Evolutionary conservation across 2,888 invertebrate genomes (phyloP).

Genomic region (Andrena hattorfiana): DNA sequence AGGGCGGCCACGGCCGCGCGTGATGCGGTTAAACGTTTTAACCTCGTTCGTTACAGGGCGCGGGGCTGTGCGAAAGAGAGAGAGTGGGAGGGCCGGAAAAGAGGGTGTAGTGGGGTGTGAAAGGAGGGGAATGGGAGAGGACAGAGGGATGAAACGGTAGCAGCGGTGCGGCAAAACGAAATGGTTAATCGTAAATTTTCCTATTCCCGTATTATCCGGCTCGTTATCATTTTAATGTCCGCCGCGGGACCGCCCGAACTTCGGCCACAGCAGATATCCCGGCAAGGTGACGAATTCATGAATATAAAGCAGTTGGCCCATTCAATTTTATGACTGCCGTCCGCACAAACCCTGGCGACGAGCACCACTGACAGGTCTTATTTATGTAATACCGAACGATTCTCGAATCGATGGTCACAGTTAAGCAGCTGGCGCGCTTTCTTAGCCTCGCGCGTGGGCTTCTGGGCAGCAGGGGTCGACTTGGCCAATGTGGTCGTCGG

Average conservation of each 20-base stretch:
- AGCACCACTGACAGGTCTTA: slow-evolving; percentile 46
- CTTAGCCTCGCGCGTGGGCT: not conserved
- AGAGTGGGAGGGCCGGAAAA: too few relatives aligned
- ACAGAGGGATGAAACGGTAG: not conserved
- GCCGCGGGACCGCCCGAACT: slow-evolving; percentile 49
- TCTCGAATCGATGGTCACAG: not conserved
- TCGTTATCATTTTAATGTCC: slow-evolving; percentile 74
- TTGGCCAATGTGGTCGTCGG: too few relatives aligned
- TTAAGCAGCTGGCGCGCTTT: not conserved
- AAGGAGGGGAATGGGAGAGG: not conserved
- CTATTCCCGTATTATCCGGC: slow-evolving; percentile 63
- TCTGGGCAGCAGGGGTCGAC: not conserved
- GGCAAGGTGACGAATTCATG: slow-evolving; percentile 78
- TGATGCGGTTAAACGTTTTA: slow-evolving; percentile 42
- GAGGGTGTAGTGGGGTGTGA: too few relatives aligned
- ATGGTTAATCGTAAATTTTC: slow-evolving; percentile 68
- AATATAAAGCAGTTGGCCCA: slow-evolving; percentile 75
- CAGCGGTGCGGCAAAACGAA: slow-evolving; percentile 38
- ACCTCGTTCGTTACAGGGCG: slow-evolving; percentile 55
- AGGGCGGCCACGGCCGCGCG: slow-evolving; percentile 13
- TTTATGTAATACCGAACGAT: slow-evolving; percentile 56
- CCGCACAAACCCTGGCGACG: slow-evolving; percentile 39
- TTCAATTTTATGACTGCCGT: slow-evolving; percentile 70
- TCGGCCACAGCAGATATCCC: slow-evolving; percentile 58
- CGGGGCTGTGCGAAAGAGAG: too few relatives aligned